phyloP scores from a whole-genome alignment of 2,888 invertebrate genomes.

The Dascillus cervinus region DNA sequence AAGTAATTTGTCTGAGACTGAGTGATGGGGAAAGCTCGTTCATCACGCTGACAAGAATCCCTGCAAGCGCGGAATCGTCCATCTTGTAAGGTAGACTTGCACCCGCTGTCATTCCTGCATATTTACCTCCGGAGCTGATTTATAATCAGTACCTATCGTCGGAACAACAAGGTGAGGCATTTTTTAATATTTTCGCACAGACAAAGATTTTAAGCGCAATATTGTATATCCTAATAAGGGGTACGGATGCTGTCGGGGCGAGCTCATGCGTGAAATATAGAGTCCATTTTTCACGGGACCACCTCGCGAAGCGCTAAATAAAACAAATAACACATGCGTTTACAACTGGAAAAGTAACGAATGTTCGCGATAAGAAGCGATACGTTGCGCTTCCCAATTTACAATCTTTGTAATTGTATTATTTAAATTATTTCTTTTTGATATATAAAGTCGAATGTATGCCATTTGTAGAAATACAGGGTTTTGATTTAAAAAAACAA shows the following conservation, averaged over 20 bases:
- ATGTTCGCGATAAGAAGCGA: constrained; percentile 8
- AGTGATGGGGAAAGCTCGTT: constrained; percentile 32
- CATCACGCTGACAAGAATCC: constrained; percentile 32
- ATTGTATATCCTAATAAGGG: constrained; percentile 16
- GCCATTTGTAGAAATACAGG: too few species aligned
- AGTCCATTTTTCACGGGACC: constrained; percentile 13
- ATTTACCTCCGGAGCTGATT: constrained; percentile 18
- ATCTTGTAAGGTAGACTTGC: constrained; percentile 26
- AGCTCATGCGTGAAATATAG: constrained; percentile 14
- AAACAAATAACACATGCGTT: constrained; percentile 13
- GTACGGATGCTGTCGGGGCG: constrained; percentile 9
- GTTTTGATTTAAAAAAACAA: too few species aligned
- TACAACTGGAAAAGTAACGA: constrained; percentile 9
- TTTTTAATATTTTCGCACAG: not conserved
- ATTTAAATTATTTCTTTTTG: too few species aligned
- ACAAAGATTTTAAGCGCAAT: constrained; percentile 12
- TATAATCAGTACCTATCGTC: constrained; percentile 9
- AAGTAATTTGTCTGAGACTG: constrained; percentile 32
- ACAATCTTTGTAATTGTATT: too few species aligned
- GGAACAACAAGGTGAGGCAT: not conserved
- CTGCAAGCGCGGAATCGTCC: constrained; percentile 25
- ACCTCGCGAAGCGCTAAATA: constrained; percentile 11
- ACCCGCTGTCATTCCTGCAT: constrained; percentile 22
- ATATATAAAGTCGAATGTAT: too few species aligned
- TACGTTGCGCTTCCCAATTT: too few species aligned